These are phyloP conservation scores for Oreocharis arfaki DNA, from an alignment of 2,113 vertebrate genomes.

Conservation along the genomic window DNA sequence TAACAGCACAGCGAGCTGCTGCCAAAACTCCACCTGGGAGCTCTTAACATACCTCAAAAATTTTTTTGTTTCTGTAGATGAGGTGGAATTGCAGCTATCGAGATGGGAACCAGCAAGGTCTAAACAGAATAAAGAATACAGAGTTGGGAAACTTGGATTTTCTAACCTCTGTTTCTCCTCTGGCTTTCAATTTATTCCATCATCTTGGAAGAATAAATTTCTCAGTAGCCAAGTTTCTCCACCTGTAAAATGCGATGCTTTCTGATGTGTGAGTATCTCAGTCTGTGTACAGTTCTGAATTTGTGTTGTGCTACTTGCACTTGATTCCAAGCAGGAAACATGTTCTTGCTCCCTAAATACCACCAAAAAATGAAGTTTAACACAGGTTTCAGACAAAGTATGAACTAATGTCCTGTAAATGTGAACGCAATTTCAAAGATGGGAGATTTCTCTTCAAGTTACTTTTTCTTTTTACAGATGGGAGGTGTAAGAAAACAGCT, in stretches of 20 bases:
- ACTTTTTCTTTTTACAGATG: background rate
- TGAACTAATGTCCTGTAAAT: background rate
- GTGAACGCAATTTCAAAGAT: background rate
- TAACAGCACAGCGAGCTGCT: background rate
- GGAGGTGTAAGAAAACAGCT: background rate
- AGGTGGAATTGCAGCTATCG: background rate
- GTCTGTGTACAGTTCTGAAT: background rate
- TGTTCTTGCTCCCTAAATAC: background rate
- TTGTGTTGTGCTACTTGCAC: background rate
- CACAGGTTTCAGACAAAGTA: background rate
- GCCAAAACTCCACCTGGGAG: background rate
- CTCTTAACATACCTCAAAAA: background rate
- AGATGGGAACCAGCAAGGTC: background rate
- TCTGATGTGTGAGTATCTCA: background rate
- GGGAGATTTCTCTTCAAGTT: background rate
- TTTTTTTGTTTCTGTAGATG: background rate
- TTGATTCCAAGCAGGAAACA: background rate
- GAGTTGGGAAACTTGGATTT: background rate
- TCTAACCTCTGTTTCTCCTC: background rate
- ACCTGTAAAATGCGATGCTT: background rate
- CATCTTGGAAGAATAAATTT: background rate
- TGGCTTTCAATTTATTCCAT: background rate
- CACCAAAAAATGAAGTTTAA: background rate
- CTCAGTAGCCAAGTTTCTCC: background rate
- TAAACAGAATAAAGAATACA: background rate